phyloP scores from a whole-genome alignment of 2,797 vertebrate genomes.

The Gorsachius magnificus region DNA sequence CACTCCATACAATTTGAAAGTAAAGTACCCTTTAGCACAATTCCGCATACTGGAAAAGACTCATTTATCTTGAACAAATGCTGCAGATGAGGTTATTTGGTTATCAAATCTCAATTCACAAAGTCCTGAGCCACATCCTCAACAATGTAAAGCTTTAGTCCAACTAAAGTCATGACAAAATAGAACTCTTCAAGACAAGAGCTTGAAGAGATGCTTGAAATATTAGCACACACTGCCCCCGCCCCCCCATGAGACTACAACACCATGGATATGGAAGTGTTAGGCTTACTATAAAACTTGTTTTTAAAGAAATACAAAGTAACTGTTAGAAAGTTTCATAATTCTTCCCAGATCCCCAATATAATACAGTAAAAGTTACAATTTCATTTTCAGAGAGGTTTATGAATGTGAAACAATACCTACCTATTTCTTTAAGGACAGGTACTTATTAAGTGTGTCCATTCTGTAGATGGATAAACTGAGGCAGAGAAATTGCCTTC shows the following conservation, averaged over 20 bases:
- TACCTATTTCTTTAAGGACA: not conserved
- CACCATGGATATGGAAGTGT: fast-evolving
- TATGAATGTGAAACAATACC: not conserved
- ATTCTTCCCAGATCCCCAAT: not conserved
- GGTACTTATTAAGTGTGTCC: not conserved
- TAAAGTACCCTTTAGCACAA: not conserved
- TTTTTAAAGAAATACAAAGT: not conserved
- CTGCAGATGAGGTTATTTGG: not conserved
- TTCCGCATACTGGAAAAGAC: not conserved
- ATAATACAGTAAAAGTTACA: not conserved
- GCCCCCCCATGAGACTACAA: not conserved
- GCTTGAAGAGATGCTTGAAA: not conserved
- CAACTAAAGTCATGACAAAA: not conserved
- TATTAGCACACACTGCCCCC: not conserved
- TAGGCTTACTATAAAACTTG: not conserved
- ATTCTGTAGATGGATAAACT: not conserved
- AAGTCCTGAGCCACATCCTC: not conserved
- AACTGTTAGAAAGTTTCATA: not conserved
- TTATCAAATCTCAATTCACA: slow-evolving; percentile 18
- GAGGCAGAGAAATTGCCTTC: not conserved
- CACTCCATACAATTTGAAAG: not conserved
- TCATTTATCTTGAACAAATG: not conserved
- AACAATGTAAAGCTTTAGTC: not conserved
- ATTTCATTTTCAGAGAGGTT: not conserved
- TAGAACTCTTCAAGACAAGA: not conserved